phyloP scores from a whole-genome alignment of 37 sponge, comb jelly and placozoan species.

The Axinella damicornis region DNA sequence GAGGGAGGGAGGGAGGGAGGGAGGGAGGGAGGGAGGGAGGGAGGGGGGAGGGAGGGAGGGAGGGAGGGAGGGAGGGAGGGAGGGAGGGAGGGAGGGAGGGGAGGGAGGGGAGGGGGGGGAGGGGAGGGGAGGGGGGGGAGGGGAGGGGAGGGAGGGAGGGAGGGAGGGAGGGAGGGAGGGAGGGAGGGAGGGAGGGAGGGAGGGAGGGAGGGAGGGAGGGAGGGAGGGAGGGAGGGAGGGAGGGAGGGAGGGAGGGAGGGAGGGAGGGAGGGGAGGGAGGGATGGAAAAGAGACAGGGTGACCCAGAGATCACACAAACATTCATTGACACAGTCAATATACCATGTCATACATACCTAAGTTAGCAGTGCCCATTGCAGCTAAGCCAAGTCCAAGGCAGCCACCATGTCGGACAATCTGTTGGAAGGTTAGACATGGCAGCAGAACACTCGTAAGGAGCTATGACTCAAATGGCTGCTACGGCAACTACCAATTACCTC shows the following conservation, averaged over 20 bases:
- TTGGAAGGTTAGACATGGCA: too few relatives aligned
- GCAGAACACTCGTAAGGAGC: too few relatives aligned
- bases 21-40: too few relatives aligned
- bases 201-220: too few relatives aligned
- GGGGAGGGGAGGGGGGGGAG: background rate
- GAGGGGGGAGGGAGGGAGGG: too few relatives aligned
- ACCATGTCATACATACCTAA: slow-evolving; percentile 54
- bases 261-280: background rate
- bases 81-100: background rate
- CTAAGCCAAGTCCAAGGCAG: slow-evolving; percentile 96
- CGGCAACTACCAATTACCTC: slow-evolving; percentile 60
- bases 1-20: too few relatives aligned
- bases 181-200: too few relatives aligned
- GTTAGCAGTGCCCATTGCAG: slow-evolving; percentile 95
- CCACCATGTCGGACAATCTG: slow-evolving; percentile 96
- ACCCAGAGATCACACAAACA: background rate
- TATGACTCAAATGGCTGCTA: background rate
- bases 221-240: background rate
- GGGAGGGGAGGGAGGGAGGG: background rate
- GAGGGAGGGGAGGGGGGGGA: background rate
- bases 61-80: background rate
- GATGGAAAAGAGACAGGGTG: background rate
- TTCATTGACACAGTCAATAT: background rate
- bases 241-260: background rate
- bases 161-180: too few relatives aligned